Evolutionary conservation across 2,888 invertebrate genomes (phyloP).

Genomic region (Taphrorychus bicolor): DNA sequence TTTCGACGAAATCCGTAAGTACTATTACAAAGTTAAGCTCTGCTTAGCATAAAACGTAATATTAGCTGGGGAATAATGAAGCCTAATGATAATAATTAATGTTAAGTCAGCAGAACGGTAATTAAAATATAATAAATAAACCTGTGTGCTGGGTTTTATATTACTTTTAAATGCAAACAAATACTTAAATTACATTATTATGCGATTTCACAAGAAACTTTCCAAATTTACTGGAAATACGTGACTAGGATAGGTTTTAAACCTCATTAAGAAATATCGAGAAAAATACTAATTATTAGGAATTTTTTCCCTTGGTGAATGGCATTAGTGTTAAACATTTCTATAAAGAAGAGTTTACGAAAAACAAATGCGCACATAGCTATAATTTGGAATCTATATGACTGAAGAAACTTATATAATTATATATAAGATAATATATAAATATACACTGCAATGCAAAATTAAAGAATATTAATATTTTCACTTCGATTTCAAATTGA

Average conservation of each 20-base stretch:
- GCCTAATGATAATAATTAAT: background rate
- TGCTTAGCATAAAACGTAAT: background rate
- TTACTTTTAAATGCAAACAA: background rate
- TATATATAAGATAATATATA: no score
- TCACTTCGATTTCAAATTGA: no score
- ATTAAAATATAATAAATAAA: background rate
- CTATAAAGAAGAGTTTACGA: no score
- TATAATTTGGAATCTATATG: no score
- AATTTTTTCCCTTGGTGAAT: no score
- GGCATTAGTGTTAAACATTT: no score
- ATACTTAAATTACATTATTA: background rate
- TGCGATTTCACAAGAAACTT: background rate
- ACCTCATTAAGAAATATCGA: no score
- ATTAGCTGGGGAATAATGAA: background rate
- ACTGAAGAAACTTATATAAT: no score
- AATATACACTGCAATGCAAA: no score
- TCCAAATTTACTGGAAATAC: background rate
- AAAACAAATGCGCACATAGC: no score
- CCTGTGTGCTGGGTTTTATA: background rate
- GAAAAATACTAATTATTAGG: no score
- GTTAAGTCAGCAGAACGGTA: background rate
- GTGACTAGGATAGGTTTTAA: background rate
- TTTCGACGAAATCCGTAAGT: constrained; percentile 86
- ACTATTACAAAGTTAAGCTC: background rate
- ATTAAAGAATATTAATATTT: no score